phyloP scores from a whole-genome alignment of 2,113 vertebrate species.

The Ageneiosus marmoratus region DNA sequence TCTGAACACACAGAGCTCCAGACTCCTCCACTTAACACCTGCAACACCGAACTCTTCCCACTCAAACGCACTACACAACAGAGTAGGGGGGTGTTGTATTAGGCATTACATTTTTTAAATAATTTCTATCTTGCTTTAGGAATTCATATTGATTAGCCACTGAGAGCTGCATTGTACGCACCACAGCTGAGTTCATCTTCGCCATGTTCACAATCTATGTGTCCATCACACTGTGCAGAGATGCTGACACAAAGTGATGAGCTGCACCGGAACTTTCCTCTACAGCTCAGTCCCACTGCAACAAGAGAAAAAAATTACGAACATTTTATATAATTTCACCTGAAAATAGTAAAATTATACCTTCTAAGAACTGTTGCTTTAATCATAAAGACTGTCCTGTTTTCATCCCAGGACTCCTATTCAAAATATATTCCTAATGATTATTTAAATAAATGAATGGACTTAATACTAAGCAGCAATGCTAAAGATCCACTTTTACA shows the following conservation, averaged over 20 bases:
- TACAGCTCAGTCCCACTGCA: slow-evolving; percentile 72
- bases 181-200: slow-evolving; percentile 78
- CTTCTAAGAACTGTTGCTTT: not conserved
- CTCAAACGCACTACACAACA: slow-evolving; percentile 71
- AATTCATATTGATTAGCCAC: not conserved
- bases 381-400: not conserved
- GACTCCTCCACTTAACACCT: slow-evolving; percentile 67
- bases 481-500: not conserved
- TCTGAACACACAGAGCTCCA: slow-evolving; percentile 76
- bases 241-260: slow-evolving; percentile 66
- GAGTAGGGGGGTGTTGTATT: not conserved
- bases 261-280: slow-evolving; percentile 71
- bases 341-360: not conserved
- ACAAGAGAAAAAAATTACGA: not conserved
- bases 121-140: not conserved
- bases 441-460: not conserved
- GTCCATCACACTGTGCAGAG: slow-evolving; percentile 69
- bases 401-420: not conserved
- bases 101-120: not conserved
- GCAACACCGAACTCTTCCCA: slow-evolving; percentile 71
- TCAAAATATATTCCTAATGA: not conserved
- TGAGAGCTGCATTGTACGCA: slow-evolving; percentile 45
- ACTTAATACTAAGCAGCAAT: not conserved
- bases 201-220: slow-evolving; percentile 66
- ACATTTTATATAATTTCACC: not conserved